A percentile compares a stretch with the other conserved stretches of the same genome.
Evolutionary conservation across 2,113 vertebrate species (phyloP).

Genomic region (Gasterosteus nipponicus): DNA sequence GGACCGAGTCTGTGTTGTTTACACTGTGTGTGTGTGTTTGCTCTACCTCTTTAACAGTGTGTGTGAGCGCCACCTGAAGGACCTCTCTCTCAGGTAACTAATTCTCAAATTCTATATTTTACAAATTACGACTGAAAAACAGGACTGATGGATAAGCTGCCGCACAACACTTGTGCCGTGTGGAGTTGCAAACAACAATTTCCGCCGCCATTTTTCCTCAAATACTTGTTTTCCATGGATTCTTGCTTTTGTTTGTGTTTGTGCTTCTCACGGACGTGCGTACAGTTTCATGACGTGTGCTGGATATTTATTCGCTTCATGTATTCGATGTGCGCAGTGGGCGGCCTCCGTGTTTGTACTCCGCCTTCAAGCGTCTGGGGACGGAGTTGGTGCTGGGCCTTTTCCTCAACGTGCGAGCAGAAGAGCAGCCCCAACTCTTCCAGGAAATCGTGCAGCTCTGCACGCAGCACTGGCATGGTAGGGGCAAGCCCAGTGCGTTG

Average conservation of each 20-base stretch:
- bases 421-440: conserved; percentile 70
- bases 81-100: conserved; percentile 66
- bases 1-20: not conserved
- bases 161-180: too few relatives aligned
- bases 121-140: not conserved
- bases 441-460: conserved; percentile 72
- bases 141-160: too few relatives aligned
- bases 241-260: not conserved
- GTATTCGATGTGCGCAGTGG: conserved; percentile 37
- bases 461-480: conserved; percentile 78
- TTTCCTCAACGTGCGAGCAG: conserved; percentile 71
- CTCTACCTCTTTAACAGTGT: conserved; percentile 47
- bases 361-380: conserved; percentile 69
- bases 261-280: not conserved
- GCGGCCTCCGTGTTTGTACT: conserved; percentile 64
- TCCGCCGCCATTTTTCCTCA: not conserved
- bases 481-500: not conserved
- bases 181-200: not conserved
- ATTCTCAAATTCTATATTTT: too few relatives aligned
- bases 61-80: conserved; percentile 69
- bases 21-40: not conserved
- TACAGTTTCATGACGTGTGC: not conserved
- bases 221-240: not conserved
- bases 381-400: conserved; percentile 76
- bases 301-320: not conserved